Conservation (phyloP, 2,888 invertebrate genomes). For the Eilema sororculum region DNA sequence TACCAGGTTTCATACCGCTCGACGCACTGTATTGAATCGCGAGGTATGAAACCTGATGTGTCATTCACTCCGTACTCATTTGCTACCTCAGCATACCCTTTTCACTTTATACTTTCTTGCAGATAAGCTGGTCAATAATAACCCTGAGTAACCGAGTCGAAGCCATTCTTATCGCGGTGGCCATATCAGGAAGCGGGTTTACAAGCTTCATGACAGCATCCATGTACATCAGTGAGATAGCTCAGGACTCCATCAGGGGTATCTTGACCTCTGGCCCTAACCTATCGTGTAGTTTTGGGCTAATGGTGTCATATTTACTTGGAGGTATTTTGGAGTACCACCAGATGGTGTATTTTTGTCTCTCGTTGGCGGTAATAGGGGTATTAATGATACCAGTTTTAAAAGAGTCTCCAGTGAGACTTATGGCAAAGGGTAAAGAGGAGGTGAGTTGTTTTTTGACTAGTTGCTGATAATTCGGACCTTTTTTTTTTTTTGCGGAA, state of each 20-base stretch:
- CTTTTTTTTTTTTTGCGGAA: no score
- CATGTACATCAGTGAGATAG: conserved; percentile 52
- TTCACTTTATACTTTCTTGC: no score
- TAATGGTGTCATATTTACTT: conserved; percentile 11
- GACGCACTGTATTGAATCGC: no score
- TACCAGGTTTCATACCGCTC: no score
- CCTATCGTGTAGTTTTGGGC: not conserved
- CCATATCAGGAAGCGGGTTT: not conserved
- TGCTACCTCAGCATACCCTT: no score
- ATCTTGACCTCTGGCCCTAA: conserved; percentile 44
- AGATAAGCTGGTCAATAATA: conserved; percentile 11
- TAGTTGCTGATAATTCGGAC: no score
- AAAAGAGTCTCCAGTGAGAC: conserved; percentile 7
- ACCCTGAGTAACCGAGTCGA: not conserved
- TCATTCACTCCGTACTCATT: no score
- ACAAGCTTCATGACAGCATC: not conserved
- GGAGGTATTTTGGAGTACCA: conserved; percentile 6
- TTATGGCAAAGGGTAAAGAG: conserved; percentile 2
- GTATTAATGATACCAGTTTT: not conserved
- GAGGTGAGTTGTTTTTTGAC: not conserved
- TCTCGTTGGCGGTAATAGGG: not conserved
- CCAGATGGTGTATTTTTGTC: not conserved
- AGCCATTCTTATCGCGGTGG: not conserved
- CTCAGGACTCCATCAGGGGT: conserved; percentile 58
- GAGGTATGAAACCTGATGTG: no score